Percentiles rank a stretch among this genome's conserved stretches.
Evolutionary conservation across 2,888 invertebrate species (phyloP).

Genomic region (Caenorhabditis panamensis): DNA sequence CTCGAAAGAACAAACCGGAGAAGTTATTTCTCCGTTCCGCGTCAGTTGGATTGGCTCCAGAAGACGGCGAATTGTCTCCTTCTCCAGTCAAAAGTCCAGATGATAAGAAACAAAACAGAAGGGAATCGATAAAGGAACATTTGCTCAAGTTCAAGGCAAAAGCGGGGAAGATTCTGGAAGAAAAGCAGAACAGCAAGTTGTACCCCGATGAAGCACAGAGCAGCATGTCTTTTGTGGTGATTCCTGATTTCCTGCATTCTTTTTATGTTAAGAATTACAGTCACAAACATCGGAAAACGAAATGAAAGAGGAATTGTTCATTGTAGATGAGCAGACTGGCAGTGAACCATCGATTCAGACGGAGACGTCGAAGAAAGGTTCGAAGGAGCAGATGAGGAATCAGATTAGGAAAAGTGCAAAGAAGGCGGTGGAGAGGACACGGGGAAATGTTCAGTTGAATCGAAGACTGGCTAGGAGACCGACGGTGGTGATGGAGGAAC

Average conservation of each 20-base stretch:
- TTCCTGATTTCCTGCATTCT: not conserved
- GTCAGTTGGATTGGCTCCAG: constrained; percentile 47
- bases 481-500: constrained; percentile 63
- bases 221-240: constrained; percentile 40
- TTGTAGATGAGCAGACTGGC: constrained; percentile 41
- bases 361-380: constrained; percentile 22
- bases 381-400: constrained; percentile 57
- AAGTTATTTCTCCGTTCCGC: constrained; percentile 48
- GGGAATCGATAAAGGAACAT: constrained; percentile 71
- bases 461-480: constrained; percentile 64
- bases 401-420: constrained; percentile 60
- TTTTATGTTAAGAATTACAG: constrained; percentile 15
- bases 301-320: constrained; percentile 39
- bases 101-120: constrained; percentile 57
- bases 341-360: constrained; percentile 52
- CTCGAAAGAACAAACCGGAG: constrained; percentile 38
- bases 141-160: constrained; percentile 67
- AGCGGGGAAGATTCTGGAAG: constrained; percentile 67
- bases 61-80: constrained; percentile 43
- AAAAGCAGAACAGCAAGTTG: constrained; percentile 44
- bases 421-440: constrained; percentile 72
- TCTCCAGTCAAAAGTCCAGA: constrained; percentile 31
- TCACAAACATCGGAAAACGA: constrained; percentile 53
- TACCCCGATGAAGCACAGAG: constrained; percentile 21
- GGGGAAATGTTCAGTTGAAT: constrained; percentile 75